Percentiles rank a stretch among this genome's conserved stretches.
Evolutionary conservation across 1,140 invertebrate species (phyloP).

Genomic region (Diuraphis noxia): DNA sequence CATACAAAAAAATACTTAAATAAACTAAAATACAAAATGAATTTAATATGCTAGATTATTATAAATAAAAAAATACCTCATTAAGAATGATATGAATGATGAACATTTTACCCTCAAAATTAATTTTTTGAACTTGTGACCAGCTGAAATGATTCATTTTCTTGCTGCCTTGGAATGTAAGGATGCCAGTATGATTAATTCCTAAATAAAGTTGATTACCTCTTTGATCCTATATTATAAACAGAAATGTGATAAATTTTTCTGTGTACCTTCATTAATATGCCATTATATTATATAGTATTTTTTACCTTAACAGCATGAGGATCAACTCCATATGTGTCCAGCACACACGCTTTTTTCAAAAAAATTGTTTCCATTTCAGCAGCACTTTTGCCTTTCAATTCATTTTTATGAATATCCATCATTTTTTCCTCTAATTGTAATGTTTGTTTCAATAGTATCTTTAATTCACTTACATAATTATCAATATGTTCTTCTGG

Average conservation of each 20-base stretch:
- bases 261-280: constrained; percentile 44
- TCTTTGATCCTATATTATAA: constrained; percentile 77
- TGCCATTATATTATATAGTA: constrained; percentile 33
- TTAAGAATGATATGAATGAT: constrained; percentile 84
- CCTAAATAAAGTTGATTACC: constrained; percentile 89
- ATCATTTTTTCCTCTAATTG: constrained; percentile 87
- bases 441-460: constrained; percentile 89
- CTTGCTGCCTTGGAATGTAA: constrained; percentile 90
- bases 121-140: constrained; percentile 93
- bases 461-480: constrained; percentile 88
- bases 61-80: constrained; percentile 64
- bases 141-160: constrained; percentile 94
- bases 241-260: not conserved
- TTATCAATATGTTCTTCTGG: constrained; percentile 83
- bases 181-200: constrained; percentile 91
- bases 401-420: constrained; percentile 81
- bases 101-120: constrained; percentile 98
- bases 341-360: constrained; percentile 83
- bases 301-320: constrained; percentile 93
- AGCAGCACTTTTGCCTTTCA: constrained; percentile 72
- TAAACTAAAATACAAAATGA: constrained; percentile 35
- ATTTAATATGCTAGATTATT: not conserved
- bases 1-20: constrained; percentile 50
- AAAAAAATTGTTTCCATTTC: constrained; percentile 84
- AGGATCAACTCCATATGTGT: constrained; percentile 96